Evolutionary conservation across 2,888 invertebrate genomes (phyloP).

Genomic region (Drosophila borborema): DNA sequence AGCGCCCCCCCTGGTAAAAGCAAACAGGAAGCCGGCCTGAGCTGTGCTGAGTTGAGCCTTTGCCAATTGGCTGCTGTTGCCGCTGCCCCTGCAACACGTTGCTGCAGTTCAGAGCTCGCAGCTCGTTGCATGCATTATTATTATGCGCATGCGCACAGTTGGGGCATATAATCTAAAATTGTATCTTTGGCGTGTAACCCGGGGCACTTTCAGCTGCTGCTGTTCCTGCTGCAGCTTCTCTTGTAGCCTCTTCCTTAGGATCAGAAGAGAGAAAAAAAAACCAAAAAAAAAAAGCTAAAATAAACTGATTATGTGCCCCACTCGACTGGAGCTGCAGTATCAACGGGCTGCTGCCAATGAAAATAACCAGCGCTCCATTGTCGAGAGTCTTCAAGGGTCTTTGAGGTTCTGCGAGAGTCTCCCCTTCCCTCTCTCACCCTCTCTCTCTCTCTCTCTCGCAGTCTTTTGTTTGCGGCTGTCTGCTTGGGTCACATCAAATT

Average conservation of each 20-base stretch:
- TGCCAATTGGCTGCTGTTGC: conserved; percentile 69
- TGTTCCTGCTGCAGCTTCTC: conserved; percentile 39
- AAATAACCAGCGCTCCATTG: conserved; percentile 65
- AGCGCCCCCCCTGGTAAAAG: conserved; percentile 8
- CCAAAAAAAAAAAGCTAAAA: conserved; percentile 61
- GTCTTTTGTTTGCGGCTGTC: conserved; percentile 33
- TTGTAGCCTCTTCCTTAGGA: conserved; percentile 21
- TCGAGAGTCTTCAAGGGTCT: conserved; percentile 28
- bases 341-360: conserved; percentile 31
- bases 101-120: conserved; percentile 38
- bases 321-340: conserved; percentile 43
- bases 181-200: conserved; percentile 84
- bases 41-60: conserved; percentile 50
- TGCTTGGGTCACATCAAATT: conserved; percentile 71
- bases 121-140: conserved; percentile 80
- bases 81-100: conserved; percentile 23
- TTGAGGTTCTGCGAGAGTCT: conserved; percentile 25
- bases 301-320: conserved; percentile 77
- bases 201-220: conserved; percentile 75
- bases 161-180: conserved; percentile 83
- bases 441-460: background rate
- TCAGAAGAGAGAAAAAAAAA: conserved; percentile 1
- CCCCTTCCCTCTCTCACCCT: background rate
- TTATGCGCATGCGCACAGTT: conserved; percentile 83
- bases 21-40: conserved; percentile 66